Conservation (phyloP, 2,888 invertebrate species). For the Ferrisia virgata region DNA sequence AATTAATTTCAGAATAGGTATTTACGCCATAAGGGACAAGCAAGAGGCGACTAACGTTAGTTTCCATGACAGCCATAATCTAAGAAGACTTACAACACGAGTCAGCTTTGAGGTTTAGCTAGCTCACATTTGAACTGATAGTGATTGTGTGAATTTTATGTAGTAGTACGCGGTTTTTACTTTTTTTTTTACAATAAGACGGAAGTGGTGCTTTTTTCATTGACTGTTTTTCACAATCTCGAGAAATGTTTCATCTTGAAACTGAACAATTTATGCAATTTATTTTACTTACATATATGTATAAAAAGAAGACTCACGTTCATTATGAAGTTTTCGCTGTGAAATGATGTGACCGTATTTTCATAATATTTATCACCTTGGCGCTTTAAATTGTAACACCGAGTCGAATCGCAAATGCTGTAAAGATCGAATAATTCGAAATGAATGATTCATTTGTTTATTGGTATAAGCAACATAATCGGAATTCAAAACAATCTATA, state of each 20-base stretch:
- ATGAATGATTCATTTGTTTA: too few relatives aligned
- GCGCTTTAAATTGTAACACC: background rate
- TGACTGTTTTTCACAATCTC: too few relatives aligned
- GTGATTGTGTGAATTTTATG: background rate
- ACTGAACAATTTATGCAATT: too few relatives aligned
- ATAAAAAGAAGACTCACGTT: too few relatives aligned
- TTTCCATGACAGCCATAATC: conserved; percentile 42
- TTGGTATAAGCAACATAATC: background rate
- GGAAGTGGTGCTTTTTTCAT: too few relatives aligned
- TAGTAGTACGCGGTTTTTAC: too few relatives aligned
- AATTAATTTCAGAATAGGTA: background rate
- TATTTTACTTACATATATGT: too few relatives aligned
- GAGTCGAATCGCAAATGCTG: background rate
- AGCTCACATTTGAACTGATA: background rate
- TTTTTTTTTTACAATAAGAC: too few relatives aligned
- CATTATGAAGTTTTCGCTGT: too few relatives aligned
- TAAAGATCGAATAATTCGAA: too few relatives aligned
- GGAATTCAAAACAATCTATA: background rate
- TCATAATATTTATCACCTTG: background rate
- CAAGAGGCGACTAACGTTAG: conserved; percentile 1
- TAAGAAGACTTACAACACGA: conserved; percentile 11
- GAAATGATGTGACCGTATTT: background rate
- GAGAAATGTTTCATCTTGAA: too few relatives aligned
- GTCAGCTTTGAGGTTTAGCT: background rate
- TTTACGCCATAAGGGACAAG: background rate